Evolutionary conservation across 2,888 invertebrate species (phyloP).

Genomic region (Apamea anceps): DNA sequence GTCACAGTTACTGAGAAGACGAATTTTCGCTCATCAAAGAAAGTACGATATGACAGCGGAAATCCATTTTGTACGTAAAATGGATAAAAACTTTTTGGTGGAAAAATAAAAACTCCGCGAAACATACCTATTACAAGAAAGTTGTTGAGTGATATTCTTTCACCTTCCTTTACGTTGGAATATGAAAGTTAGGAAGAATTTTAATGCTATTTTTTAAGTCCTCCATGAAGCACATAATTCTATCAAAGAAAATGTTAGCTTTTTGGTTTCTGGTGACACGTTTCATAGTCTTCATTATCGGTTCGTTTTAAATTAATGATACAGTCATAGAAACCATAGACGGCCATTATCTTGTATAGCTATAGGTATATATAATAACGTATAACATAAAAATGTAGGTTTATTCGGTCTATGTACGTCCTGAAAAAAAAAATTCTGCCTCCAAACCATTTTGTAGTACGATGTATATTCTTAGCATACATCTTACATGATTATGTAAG

Average conservation of each 20-base stretch:
- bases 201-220: slow-evolving; percentile 35
- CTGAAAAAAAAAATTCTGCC: not conserved
- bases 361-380: not conserved
- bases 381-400: not conserved
- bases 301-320: slow-evolving; percentile 1
- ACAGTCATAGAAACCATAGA: not conserved
- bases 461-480: not conserved
- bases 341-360: slow-evolving; percentile 1
- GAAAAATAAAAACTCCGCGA: slow-evolving; percentile 66
- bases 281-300: not conserved
- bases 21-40: slow-evolving; percentile 75
- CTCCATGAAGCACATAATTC: slow-evolving; percentile 4
- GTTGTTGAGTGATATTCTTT: slow-evolving; percentile 58
- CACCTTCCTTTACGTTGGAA: slow-evolving; percentile 47
- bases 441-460: not conserved
- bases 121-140: slow-evolving; percentile 66
- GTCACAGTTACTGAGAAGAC: slow-evolving; percentile 76
- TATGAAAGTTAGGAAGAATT: slow-evolving; percentile 31
- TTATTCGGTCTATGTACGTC: too few species aligned
- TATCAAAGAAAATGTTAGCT: not conserved
- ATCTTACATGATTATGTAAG: not conserved
- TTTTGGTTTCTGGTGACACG: not conserved
- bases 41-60: slow-evolving; percentile 74
- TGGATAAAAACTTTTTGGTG: slow-evolving; percentile 73
- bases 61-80: slow-evolving; percentile 77